phyloP scores from a whole-genome alignment of 2,888 invertebrate species.

The Macrosoma leucophasiata region DNA sequence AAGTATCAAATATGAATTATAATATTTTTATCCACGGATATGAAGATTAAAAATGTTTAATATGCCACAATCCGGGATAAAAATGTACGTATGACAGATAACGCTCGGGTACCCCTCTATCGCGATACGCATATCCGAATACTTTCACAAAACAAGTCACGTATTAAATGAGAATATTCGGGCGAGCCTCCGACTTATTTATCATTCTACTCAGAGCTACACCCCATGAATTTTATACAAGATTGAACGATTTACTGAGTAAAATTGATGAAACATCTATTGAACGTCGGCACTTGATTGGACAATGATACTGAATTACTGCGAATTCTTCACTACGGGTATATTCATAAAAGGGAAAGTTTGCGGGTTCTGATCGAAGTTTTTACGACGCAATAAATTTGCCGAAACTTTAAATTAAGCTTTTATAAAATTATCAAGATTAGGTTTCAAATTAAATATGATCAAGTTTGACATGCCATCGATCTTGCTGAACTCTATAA shows the following conservation, averaged over 20 bases:
- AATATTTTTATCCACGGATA: too few species aligned
- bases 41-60: too few species aligned
- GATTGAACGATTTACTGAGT: conserved; percentile 74
- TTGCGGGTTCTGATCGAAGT: too few species aligned
- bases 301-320: conserved; percentile 34
- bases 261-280: conserved; percentile 73
- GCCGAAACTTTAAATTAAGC: too few species aligned
- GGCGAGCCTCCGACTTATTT: conserved; percentile 71
- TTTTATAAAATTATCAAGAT: too few species aligned
- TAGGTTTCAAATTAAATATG: too few species aligned
- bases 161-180: conserved; percentile 76
- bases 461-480: too few species aligned
- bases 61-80: conserved; percentile 39
- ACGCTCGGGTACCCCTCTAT: conserved; percentile 49
- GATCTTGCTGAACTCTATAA: too few species aligned
- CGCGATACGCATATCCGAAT: conserved; percentile 64
- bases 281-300: conserved; percentile 64
- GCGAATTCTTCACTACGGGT: conserved; percentile 5
- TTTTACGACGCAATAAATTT: too few species aligned
- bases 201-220: conserved; percentile 71
- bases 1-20: too few species aligned
- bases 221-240: conserved; percentile 75
- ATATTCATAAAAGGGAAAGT: conserved; percentile 7
- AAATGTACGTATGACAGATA: conserved; percentile 63
- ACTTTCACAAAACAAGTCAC: conserved; percentile 72